These are phyloP conservation scores for Chiroxiphia lanceolata DNA, from an alignment of 2,797 vertebrate species.

Conservation along the genomic window DNA sequence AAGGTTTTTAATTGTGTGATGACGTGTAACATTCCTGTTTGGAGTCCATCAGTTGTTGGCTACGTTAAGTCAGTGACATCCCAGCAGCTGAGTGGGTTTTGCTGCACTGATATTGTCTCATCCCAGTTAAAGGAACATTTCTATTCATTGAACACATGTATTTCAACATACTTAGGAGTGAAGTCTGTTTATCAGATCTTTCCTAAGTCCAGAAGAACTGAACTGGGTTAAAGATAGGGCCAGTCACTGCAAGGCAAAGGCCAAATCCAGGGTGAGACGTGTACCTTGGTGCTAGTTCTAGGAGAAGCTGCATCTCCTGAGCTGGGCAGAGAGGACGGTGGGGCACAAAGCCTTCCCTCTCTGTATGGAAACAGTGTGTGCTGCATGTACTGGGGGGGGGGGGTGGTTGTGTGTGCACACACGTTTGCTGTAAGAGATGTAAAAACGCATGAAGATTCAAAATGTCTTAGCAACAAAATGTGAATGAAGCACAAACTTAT, in stretches of 20 bases:
- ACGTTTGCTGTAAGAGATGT: rapidly evolving
- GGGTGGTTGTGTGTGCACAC: too few relatives aligned
- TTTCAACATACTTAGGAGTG: not conserved
- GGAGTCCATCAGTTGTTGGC: not conserved
- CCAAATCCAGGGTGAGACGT: rapidly evolving
- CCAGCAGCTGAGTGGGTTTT: not conserved
- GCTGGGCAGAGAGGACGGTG: not conserved
- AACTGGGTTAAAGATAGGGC: rapidly evolving
- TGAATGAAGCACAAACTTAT: slow-evolving; percentile 28
- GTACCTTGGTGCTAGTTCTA: not conserved
- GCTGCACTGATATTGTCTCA: not conserved
- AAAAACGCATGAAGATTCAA: not conserved
- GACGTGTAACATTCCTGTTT: not conserved
- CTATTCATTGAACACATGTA: rapidly evolving
- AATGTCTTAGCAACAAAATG: not conserved
- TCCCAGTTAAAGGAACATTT: not conserved
- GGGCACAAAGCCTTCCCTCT: too few relatives aligned
- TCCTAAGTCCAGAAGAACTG: too few relatives aligned
- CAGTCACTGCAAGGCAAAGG: not conserved
- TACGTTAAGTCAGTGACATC: not conserved
- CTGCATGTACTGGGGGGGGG: rapidly evolving
- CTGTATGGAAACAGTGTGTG: rapidly evolving
- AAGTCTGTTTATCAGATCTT: not conserved
- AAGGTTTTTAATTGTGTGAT: not conserved
- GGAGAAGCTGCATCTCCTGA: rapidly evolving